These are phyloP conservation scores for Deilephila porcellus DNA, from an alignment of 2,888 invertebrate species.

Conservation along the genomic window DNA sequence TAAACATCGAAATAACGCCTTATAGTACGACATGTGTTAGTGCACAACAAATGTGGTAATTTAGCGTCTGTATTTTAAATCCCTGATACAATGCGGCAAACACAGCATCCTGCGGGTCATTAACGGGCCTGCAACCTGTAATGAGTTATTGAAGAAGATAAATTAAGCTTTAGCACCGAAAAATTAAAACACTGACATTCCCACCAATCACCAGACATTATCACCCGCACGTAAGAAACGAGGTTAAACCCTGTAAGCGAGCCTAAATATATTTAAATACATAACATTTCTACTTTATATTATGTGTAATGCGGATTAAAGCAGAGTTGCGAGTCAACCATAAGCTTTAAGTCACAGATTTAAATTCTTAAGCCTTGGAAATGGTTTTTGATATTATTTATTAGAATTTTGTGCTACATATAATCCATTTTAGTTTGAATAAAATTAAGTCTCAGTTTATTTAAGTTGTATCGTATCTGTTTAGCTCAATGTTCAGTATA, in stretches of 20 bases:
- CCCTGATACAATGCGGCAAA: background rate
- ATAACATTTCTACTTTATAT: slow-evolving; percentile 28
- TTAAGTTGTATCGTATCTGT: too few relatives aligned
- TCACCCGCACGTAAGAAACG: slow-evolving; percentile 42
- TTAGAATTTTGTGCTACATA: slow-evolving; percentile 2
- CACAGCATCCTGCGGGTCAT: background rate
- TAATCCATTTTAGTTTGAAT: background rate
- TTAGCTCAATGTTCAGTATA: background rate
- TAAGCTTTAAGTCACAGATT: background rate
- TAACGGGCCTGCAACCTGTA: background rate
- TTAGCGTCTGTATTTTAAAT: too few relatives aligned
- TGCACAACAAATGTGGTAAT: too few relatives aligned
- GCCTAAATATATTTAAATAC: slow-evolving; percentile 28
- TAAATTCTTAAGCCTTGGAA: slow-evolving; percentile 3
- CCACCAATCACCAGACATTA: slow-evolving; percentile 39
- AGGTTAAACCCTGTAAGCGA: slow-evolving; percentile 30
- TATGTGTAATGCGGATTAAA: slow-evolving; percentile 25
- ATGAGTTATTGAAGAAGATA: slow-evolving; percentile 1
- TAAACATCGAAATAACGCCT: too few relatives aligned
- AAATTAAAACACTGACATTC: slow-evolving; percentile 21
- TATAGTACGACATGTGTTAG: too few relatives aligned
- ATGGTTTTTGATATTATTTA: slow-evolving; percentile 2
- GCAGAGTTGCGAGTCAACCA: background rate
- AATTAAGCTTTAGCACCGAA: slow-evolving; percentile 3
- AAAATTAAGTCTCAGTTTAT: background rate